Percentiles rank a stretch among this genome's conserved stretches.
Evolutionary conservation across 2,888 invertebrate genomes (phyloP).

Genomic region (Ennomos fuscantarius): DNA sequence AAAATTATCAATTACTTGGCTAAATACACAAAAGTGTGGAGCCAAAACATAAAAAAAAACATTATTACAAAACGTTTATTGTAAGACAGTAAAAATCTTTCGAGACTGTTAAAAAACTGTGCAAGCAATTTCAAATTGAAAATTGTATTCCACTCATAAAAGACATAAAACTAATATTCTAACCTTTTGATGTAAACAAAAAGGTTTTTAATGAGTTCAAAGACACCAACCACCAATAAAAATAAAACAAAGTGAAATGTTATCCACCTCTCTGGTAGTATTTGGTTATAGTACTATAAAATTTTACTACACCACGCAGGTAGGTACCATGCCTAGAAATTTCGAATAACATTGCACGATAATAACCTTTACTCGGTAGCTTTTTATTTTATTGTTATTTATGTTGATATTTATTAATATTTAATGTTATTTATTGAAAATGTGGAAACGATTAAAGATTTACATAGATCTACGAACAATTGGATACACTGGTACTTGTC

Average conservation of each 20-base stretch:
- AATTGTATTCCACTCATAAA: not conserved
- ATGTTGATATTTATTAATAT: not conserved
- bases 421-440: slow-evolving; percentile 25
- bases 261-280: slow-evolving; percentile 24
- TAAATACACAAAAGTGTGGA: too few species aligned
- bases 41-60: too few species aligned
- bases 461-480: too few species aligned
- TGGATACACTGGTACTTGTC: too few species aligned
- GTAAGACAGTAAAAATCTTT: too few species aligned
- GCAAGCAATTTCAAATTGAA: too few species aligned
- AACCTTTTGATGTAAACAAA: slow-evolving; percentile 19
- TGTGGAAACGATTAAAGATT: too few species aligned
- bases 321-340: slow-evolving; percentile 5
- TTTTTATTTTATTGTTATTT: slow-evolving; percentile 4
- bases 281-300: slow-evolving; percentile 30
- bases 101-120: too few species aligned
- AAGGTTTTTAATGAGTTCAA: slow-evolving; percentile 31
- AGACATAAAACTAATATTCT: not conserved
- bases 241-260: slow-evolving; percentile 32
- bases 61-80: too few species aligned
- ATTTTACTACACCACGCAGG: slow-evolving; percentile 23
- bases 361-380: slow-evolving; percentile 12
- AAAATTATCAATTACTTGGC: too few species aligned
- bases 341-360: slow-evolving; percentile 9
- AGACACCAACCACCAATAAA: slow-evolving; percentile 24